Evolutionary conservation across 2,113 vertebrate species (phyloP).

Genomic region (Hippopotamus amphibius): DNA sequence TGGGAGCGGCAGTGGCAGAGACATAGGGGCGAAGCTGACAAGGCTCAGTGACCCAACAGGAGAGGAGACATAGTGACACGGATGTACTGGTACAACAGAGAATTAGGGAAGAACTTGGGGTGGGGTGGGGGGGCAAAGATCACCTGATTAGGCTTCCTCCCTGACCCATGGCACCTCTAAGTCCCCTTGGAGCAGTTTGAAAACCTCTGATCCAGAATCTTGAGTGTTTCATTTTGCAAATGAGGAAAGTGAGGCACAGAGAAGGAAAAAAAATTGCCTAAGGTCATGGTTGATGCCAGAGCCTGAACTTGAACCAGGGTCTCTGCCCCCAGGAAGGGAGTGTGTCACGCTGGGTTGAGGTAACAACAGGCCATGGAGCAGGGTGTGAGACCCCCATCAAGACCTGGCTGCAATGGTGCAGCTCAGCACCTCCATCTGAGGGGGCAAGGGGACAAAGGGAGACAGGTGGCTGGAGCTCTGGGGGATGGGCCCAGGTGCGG

Average conservation of each 20-base stretch:
- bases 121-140: background rate
- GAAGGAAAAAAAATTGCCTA: background rate
- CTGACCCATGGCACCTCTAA: background rate
- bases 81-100: background rate
- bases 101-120: background rate
- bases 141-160: background rate
- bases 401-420: background rate
- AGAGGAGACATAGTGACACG: background rate
- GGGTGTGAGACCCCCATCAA: background rate
- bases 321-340: background rate
- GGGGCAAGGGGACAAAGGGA: background rate
- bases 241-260: constrained; percentile 1
- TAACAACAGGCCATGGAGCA: background rate
- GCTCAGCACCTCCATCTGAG: background rate
- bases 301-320: constrained; percentile 25
- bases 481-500: background rate
- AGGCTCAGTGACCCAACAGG: background rate
- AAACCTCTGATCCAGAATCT: background rate
- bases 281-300: background rate
- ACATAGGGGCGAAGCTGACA: background rate
- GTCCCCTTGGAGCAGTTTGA: background rate
- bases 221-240: constrained; percentile 6
- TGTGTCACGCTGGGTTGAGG: background rate
- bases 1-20: background rate
- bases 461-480: background rate